Base-by-base conservation (phyloP, 2,888 invertebrate genomes). In the Eulithis testata region DNA sequence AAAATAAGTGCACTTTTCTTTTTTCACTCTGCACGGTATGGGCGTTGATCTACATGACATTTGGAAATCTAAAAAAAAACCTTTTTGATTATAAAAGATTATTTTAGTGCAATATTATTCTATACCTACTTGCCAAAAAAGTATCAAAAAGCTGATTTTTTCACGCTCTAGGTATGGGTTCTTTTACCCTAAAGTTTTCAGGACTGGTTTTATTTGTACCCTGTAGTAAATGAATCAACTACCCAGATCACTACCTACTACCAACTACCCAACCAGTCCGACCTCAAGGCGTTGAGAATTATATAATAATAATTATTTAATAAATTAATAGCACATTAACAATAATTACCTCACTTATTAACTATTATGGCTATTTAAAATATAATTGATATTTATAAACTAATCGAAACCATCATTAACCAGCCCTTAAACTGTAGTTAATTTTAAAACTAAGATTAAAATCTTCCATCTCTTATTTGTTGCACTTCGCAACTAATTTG, bases 1-100 rank as follows among this genome's bases (percentile, higher is more conserved):
- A 3, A 31, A 51, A 55, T 64, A 59, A 58, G 58, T 55, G 58
- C 12, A 53, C 47, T 31, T 58, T 49, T 63, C 31, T 44, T 52
- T 12, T 52, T 52, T 27, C 7, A n/a, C 12, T 7, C 1, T 49
- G 43, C 43, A 40, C 36, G 21, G 3, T 37, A 21, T 21, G 21
- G 40, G 6, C 9, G 14, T 9, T 49, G 49, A 49, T 4, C 21
- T 12, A 4, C 43, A 11, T 11, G 9, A 43, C 11, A 9, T 37
- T 7, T 37, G 1, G 8, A 9, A 40, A 40, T 9, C 40, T 40
- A 40, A 40, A 40, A 9, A 40, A 1, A 6, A 37, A 37, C 2
- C 21, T 21, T 21, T 21, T 21, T 21, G 21, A 21, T 21, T 21
- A 21, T 21, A 21, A 21, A 21, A 21, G 1, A 21, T 21, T 21